phyloP scores from a whole-genome alignment of 2,797 vertebrate species.

The Hydrophis major region DNA sequence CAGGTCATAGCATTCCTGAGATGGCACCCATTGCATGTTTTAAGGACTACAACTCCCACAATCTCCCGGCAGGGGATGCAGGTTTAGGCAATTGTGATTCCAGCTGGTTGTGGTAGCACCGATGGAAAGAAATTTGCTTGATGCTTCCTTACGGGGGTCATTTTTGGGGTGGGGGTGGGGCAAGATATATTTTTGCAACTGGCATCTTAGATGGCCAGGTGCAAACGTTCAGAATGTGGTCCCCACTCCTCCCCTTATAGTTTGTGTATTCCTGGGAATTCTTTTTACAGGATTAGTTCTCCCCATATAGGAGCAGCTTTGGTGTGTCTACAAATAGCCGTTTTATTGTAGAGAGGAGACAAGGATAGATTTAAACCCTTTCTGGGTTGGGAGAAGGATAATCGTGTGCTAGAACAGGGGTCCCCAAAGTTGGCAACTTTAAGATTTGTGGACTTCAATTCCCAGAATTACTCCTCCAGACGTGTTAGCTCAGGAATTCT shows the following conservation, averaged over 20 bases:
- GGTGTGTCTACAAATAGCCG: not conserved
- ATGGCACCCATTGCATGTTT: not conserved
- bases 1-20: rapidly evolving
- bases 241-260: not conserved
- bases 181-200: not conserved
- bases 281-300: not conserved
- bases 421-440: not conserved
- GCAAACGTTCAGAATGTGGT: not conserved
- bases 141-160: not conserved
- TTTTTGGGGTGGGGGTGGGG: not conserved
- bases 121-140: not conserved
- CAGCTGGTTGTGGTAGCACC: not conserved
- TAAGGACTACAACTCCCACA: not conserved
- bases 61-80: not conserved
- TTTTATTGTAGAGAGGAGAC: not conserved
- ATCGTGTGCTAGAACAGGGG: not conserved
- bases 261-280: not conserved
- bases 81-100: not conserved
- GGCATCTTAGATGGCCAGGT: not conserved
- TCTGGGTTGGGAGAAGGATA: not conserved
- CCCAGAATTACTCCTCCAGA: too few species aligned
- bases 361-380: not conserved
- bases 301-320: not conserved
- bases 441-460: too few species aligned
- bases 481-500: too few species aligned